A percentile compares a stretch with the other conserved stretches of the same genome.
Evolutionary conservation across 2,888 invertebrate genomes (phyloP).

Genomic region (Dryobota labecula): DNA sequence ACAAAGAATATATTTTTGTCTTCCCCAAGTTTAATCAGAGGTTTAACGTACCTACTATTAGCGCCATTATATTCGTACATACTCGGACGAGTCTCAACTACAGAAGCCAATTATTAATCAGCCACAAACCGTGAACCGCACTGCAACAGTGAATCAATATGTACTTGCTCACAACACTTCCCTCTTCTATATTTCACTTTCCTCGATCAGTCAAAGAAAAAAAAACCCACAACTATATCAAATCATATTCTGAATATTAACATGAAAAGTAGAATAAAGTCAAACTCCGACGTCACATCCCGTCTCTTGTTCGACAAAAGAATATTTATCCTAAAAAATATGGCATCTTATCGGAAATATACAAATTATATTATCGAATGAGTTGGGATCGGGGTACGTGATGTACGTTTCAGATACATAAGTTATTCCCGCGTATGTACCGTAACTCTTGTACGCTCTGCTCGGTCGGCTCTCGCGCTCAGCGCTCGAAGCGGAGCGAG

Average conservation of each 20-base stretch:
- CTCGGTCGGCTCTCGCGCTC: neutral
- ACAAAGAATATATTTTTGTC: neutral
- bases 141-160: neutral
- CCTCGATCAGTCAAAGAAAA: constrained; percentile 17
- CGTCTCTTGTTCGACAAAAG: constrained; percentile 3
- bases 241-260: constrained; percentile 27
- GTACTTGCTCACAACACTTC: neutral
- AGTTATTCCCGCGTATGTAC: neutral
- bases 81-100: neutral
- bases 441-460: neutral
- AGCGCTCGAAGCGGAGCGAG: constrained; percentile 5
- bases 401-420: constrained; percentile 18
- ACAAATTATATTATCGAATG: constrained; percentile 47
- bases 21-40: neutral
- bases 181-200: constrained; percentile 1
- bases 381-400: constrained; percentile 21
- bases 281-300: constrained; percentile 8
- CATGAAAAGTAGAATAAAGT: constrained; percentile 32
- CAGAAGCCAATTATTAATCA: neutral
- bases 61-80: neutral
- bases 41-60: too few species aligned
- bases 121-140: neutral
- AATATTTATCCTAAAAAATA: constrained; percentile 35
- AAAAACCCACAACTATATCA: neutral
- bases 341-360: constrained; percentile 36